These are phyloP conservation scores for Ganaspis brasiliensis DNA, from an alignment of 2,888 invertebrate genomes.

Conservation along the genomic window DNA sequence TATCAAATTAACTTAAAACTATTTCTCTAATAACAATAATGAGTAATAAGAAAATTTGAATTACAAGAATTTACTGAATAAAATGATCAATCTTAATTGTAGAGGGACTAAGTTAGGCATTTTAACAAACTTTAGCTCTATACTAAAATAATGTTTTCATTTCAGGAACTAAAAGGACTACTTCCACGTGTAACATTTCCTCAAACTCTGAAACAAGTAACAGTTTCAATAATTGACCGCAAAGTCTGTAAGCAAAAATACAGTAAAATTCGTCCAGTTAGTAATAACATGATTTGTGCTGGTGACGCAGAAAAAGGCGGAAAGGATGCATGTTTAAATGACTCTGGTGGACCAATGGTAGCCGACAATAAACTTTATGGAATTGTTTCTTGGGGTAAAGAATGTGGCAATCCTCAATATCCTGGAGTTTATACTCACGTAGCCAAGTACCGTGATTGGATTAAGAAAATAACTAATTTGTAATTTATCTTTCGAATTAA, in stretches of 20 bases:
- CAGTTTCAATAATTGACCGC: constrained; percentile 80
- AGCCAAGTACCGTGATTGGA: constrained; percentile 68
- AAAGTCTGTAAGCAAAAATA: constrained; percentile 80
- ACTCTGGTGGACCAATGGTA: constrained; percentile 76
- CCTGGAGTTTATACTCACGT: constrained; percentile 78
- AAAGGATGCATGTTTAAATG: constrained; percentile 71
- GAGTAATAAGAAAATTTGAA: too few relatives aligned
- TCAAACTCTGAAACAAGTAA: constrained; percentile 81
- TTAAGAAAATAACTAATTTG: constrained; percentile 62
- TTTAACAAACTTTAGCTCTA: too few relatives aligned
- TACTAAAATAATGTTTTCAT: too few relatives aligned
- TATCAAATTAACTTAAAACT: too few relatives aligned
- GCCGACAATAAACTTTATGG: constrained; percentile 70
- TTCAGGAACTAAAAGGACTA: too few relatives aligned
- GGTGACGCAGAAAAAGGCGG: constrained; percentile 61
- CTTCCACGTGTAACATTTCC: too few relatives aligned
- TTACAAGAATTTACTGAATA: too few relatives aligned
- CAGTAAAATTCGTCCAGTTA: constrained; percentile 71
- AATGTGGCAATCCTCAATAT: constrained; percentile 71
- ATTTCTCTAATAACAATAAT: too few relatives aligned
- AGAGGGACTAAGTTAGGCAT: too few relatives aligned
- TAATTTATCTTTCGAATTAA: too few relatives aligned
- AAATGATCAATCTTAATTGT: too few relatives aligned
- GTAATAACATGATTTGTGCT: constrained; percentile 72
- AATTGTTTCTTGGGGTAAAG: constrained; percentile 75